Evolutionary conservation across 2,797 vertebrate species (phyloP), one percentile per base, ranked within the genome.

Genomic region (Meda fulgida): DNA sequence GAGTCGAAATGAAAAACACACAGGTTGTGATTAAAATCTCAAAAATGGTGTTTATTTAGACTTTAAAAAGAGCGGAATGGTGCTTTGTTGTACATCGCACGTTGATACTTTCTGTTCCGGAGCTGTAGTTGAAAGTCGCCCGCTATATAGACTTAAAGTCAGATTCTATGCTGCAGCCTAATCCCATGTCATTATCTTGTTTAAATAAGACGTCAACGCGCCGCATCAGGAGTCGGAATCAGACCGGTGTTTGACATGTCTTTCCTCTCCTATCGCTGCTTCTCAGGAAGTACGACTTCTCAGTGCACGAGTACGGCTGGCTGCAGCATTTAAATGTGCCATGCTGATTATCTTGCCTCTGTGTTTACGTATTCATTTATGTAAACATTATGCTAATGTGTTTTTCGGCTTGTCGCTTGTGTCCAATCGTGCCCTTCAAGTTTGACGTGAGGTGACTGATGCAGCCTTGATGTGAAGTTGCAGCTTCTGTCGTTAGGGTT

Each of bases 371-470:
- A 95, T 95, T 95, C 91, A 94, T 95, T 92, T 94, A 95, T 94
- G 93, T 93, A 94, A 95, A 95, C 91, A 91, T 88, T 92, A 94
- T 95, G 94, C 93, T 93, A 94, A 95, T 93, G 85, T 75, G 51
- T 90, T 85, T 84, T 88, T 89, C 88, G 91, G 91, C 93, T 93
- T 93, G 90, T 92, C 89, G 91, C 92, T 92, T 91, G 93, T 92
- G 92, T 92, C 93, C 91, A 93, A 94, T 94, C 90, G 91, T 90
- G 93, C 93, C 94, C 93, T 95, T 95, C 94, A 93, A 93, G 91
- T 93, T 76, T 94, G 94, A 94, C 93, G 92, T 93, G 93, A 94
- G 94, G 94, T 94, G 94, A 95, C 94, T 94, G 94, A 93, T 93
- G 92, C 91, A 91, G 93, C 93, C 93, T 94, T 94, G 95, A 95